Evolutionary conservation across 2,888 invertebrate genomes (phyloP).

Genomic region (Ashinkailepas kermadecensis): DNA sequence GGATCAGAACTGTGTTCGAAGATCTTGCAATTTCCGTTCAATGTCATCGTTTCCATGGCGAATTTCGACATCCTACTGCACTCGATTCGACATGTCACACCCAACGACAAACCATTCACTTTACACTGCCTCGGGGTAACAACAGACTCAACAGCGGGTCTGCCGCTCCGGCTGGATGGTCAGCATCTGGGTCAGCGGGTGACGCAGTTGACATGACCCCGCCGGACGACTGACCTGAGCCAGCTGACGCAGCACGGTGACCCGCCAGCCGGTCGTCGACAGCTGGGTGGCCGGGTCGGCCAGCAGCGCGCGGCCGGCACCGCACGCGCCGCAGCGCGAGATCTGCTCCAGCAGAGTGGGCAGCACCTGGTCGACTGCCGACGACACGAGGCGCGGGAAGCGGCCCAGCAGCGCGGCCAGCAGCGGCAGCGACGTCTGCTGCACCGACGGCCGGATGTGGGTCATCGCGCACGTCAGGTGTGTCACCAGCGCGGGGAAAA

Average conservation of each 20-base stretch:
- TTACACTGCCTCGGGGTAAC: too few species aligned
- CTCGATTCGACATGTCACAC: too few species aligned
- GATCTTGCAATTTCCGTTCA: too few species aligned
- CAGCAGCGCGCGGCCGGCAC: background rate
- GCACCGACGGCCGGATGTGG: constrained; percentile 68
- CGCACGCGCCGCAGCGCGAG: constrained; percentile 44
- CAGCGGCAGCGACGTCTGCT: constrained; percentile 71
- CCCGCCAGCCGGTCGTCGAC: background rate
- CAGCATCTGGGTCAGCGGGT: background rate
- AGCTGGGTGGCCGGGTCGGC: background rate
- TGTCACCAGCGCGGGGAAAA: constrained; percentile 66
- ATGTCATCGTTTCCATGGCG: too few species aligned
- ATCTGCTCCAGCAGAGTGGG: constrained; percentile 77
- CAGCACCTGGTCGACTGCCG: constrained; percentile 61
- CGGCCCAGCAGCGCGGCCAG: constrained; percentile 66
- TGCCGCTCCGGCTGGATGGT: background rate
- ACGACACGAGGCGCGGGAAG: constrained; percentile 57
- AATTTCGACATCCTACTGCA: too few species aligned
- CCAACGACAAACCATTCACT: too few species aligned
- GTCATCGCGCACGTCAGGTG: constrained; percentile 85
- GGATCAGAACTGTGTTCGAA: too few species aligned
- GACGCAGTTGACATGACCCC: too few species aligned
- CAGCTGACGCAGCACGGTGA: background rate
- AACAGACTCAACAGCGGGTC: too few species aligned
- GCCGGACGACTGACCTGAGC: background rate